Conservation (phyloP, 2,113 vertebrate genomes). For the Pollachius pollachius region DNA sequence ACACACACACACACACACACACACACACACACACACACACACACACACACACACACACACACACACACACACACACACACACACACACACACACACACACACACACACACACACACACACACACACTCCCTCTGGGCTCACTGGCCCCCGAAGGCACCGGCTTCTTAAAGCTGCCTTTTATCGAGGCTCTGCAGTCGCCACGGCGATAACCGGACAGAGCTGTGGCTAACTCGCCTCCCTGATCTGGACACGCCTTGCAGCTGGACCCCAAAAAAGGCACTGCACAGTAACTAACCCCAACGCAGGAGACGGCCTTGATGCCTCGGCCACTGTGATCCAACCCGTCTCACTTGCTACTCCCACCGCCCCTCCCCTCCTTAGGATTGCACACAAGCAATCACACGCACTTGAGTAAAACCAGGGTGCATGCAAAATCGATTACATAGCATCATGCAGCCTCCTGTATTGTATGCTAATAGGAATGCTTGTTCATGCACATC, state of each 20-base stretch:
- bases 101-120: background rate
- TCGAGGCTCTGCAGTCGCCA: constrained; percentile 42
- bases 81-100: too few relatives aligned
- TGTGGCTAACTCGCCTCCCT: constrained; percentile 21
- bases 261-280: constrained; percentile 4
- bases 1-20: constrained; percentile 25
- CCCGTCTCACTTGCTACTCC: too few relatives aligned
- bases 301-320: background rate
- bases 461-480: constrained; percentile 4
- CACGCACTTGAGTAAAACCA: background rate
- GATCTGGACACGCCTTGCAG: background rate
- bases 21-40: constrained; percentile 24
- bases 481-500: background rate
- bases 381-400: background rate
- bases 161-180: constrained; percentile 51
- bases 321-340: background rate
- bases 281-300: constrained; percentile 20
- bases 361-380: too few relatives aligned
- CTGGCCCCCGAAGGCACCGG: background rate
- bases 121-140: constrained; percentile 25
- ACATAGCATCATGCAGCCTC: background rate
- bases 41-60: constrained; percentile 2
- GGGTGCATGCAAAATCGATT: constrained; percentile 7
- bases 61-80: too few relatives aligned
- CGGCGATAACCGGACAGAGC: constrained; percentile 39